phyloP scores from a whole-genome alignment of 2,113 vertebrate genomes.

The Melanostigma gelatinosum region DNA sequence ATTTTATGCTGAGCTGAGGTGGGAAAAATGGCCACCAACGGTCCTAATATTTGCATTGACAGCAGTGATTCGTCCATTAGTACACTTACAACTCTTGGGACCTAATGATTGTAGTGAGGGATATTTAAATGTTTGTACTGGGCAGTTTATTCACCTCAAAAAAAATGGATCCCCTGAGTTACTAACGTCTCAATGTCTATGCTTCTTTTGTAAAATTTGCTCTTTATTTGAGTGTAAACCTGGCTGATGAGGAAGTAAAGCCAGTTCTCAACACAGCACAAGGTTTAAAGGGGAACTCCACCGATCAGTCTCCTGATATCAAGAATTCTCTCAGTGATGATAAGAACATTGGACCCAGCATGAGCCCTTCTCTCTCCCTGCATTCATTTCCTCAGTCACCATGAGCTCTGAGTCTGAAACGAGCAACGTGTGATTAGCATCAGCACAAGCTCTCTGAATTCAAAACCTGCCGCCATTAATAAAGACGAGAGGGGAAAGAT shows the following conservation, averaged over 20 bases:
- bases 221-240: neutral
- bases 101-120: too few relatives aligned
- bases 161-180: too few relatives aligned
- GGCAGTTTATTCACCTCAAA: too few relatives aligned
- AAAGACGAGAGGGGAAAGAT: constrained; percentile 62
- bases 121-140: too few relatives aligned
- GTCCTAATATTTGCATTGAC: neutral
- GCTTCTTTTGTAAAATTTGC: neutral
- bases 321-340: constrained; percentile 44
- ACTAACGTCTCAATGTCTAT: too few relatives aligned
- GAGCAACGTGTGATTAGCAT: constrained; percentile 56
- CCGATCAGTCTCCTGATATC: constrained; percentile 10
- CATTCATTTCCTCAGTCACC: neutral
- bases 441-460: constrained; percentile 55
- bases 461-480: constrained; percentile 55
- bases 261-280: neutral
- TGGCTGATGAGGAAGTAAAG: neutral
- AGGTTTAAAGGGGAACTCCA: neutral
- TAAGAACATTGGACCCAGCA: neutral
- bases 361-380: neutral
- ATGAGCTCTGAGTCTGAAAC: constrained; percentile 19
- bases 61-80: neutral
- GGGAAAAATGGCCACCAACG: neutral
- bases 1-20: neutral
- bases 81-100: too few relatives aligned